phyloP scores from a whole-genome alignment of 2,113 vertebrate species.

The Burhinus oedicnemus region DNA sequence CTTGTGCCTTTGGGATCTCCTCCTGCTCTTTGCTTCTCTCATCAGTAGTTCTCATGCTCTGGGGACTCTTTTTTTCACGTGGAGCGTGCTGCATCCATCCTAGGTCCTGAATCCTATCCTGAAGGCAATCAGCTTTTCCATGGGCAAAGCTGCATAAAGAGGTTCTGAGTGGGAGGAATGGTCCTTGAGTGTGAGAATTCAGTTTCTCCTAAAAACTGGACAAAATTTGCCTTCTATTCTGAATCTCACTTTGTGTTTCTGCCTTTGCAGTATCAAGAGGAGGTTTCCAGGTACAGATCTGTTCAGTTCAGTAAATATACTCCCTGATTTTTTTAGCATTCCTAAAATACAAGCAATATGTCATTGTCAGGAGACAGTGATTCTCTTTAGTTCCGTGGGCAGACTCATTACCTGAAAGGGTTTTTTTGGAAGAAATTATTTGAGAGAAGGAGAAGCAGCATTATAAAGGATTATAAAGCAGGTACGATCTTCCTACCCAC shows the following conservation, averaged over 20 bases:
- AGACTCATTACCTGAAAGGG: background rate
- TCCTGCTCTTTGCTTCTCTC: background rate
- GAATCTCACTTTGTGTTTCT: background rate
- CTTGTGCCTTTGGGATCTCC: background rate
- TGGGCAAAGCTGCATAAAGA: background rate
- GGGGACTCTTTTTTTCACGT: background rate
- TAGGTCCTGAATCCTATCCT: background rate
- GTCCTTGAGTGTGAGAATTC: background rate
- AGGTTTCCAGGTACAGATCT: conserved; percentile 19
- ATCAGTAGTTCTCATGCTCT: background rate
- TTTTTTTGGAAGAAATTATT: conserved; percentile 1
- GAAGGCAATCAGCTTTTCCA: background rate
- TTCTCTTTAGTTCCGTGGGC: conserved; percentile 30
- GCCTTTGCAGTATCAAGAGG: background rate
- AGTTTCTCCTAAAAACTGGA: background rate
- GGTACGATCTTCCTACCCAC: conserved; percentile 1
- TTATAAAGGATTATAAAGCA: conserved; percentile 31
- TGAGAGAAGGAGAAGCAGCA: conserved; percentile 35
- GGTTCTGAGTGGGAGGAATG: background rate
- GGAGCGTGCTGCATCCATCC: background rate
- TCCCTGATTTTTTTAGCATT: background rate
- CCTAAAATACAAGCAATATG: conserved; percentile 36
- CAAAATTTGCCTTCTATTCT: background rate
- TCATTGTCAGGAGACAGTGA: conserved; percentile 41
- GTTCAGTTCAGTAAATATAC: conserved; percentile 17